Evolutionary conservation across 2,113 vertebrate species (phyloP), one percentile per base, ranked within the genome.

Genomic region (Eptesicus fuscus): DNA sequence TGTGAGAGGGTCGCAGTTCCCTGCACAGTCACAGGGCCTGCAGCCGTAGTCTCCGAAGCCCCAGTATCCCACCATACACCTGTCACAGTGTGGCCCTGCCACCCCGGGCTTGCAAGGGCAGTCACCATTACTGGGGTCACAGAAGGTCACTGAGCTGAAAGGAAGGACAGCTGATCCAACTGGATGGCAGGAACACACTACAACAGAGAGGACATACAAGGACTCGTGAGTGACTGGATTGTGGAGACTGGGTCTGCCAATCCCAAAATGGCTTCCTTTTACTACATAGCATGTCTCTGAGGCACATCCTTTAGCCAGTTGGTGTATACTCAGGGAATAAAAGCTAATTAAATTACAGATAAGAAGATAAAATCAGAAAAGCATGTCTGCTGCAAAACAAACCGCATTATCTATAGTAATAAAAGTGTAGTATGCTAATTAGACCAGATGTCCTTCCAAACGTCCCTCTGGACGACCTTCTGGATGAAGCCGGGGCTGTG

Each of bases 91-190:
- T 30, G 98, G 98, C n/a, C 99, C 99, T 0, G 99, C 99, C 65
- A 99, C 99, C 0, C 99, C 99, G 0, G 99, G 99, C 96, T 99
- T 99, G 97, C 99, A 99, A 96, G 99, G 98, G 65, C 99, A 99
- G 97, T 99, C 98, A 0, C 99, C 99, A 0, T 98, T 99, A 97
- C 98, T 98, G 82, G 99, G 99, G 96, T 99, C 99, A 53, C 99
- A 99, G 97, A 98, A 98, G 9, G 98, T 98, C 91, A 80, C 65
- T 0, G 98, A 98, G 7, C 97, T 98, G 88, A 98, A 90, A 37
- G 99, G 98, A 80, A 99, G 99, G 14, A 97, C 12, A 59, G 99
- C 98, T 0, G 99, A 99, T 93, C 99, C 99, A 96, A 98, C 49
- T 0, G 98, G 99, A 95, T 99, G 98, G 97, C 99, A 99, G 98